Base-by-base conservation (phyloP, 2,888 invertebrate species). In the Hololepta plana region DNA sequence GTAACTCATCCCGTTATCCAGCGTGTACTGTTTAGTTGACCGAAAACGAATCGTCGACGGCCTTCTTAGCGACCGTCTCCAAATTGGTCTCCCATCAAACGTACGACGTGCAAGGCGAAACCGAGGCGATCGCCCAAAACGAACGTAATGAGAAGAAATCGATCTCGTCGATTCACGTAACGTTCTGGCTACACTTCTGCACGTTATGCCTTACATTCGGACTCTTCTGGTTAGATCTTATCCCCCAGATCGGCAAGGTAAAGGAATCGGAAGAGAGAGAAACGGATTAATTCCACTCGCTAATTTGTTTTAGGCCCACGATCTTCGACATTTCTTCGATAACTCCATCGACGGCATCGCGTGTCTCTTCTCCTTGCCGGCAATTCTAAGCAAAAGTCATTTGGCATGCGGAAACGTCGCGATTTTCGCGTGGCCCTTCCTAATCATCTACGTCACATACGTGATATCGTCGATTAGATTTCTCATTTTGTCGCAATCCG, bases 191-290 rank as follows among this genome's bases (percentile, higher is more conserved):
- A 23, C 64, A 65, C 37, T 40, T 54, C 20, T 45, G 59, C 23
- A 45, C 57, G 13, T 48, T 58, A 30, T 32, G 55, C n/a, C 40
- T 56, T 12, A 46, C 58, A 19, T 28, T 62, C 25, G 36, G 46
- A 3, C 44, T 62, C 23, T 57, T 58, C 30, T 62, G 61, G 61
- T 51, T 60, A 11, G 62, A 64, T 41, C 51, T 61, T 17, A 44
- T 64, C 32, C 61, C 61, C 6, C 52, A 55, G 25, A 46, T 64
- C 30, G 64, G 64, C 37, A 55, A 59, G 41, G 64, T 64, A 46
- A 47, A n/a, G n/a, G n/a, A n/a, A n/a, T n/a, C n/a, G n/a, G n/a
- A n/a, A n/a, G n/a, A n/a, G n/a, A 3, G 22, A 10, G 24, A 9
- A 16, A 11, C 5, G 10, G 20, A 13, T 19, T 26, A 27, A 12